These are phyloP conservation scores for Lasius fuliginosus DNA, from an alignment of 2,888 invertebrate genomes.

Conservation along the genomic window DNA sequence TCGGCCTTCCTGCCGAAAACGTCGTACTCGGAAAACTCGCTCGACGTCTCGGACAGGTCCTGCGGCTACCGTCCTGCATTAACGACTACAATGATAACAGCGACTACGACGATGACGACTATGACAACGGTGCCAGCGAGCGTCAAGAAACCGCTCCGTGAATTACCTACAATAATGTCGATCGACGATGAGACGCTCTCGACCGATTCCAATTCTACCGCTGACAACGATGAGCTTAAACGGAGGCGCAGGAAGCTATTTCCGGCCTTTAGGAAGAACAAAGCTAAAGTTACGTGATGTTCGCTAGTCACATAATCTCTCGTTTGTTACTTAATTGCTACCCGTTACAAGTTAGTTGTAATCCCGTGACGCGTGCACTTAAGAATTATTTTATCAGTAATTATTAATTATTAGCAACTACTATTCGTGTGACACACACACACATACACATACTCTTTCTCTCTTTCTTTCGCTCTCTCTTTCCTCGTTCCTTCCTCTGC, in stretches of 20 bases:
- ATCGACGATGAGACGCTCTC: slow-evolving; percentile 90
- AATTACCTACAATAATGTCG: slow-evolving; percentile 82
- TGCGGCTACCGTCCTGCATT: slow-evolving; percentile 18
- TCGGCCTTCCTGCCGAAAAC: slow-evolving; percentile 85
- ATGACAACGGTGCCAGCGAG: slow-evolving; percentile 29
- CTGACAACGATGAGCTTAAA: slow-evolving; percentile 89
- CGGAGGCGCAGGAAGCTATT: slow-evolving; percentile 90
- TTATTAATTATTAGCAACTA: slow-evolving; percentile 61
- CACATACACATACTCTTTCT: background rate
- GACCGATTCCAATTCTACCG: slow-evolving; percentile 90
- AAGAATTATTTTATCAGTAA: slow-evolving; percentile 60
- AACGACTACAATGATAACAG: background rate
- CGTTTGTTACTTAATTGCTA: slow-evolving; percentile 70
- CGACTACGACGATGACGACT: background rate
- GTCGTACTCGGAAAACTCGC: slow-evolving; percentile 87
- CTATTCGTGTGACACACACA: slow-evolving; percentile 37
- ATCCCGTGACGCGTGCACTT: slow-evolving; percentile 70
- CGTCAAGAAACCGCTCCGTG: slow-evolving; percentile 74
- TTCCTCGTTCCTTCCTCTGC: background rate
- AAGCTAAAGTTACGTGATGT: slow-evolving; percentile 86
- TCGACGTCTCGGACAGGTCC: slow-evolving; percentile 78
- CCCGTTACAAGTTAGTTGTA: slow-evolving; percentile 65
- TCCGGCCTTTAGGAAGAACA: slow-evolving; percentile 89
- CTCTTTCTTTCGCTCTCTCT: background rate
- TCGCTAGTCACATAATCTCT: slow-evolving; percentile 73